Conservation (phyloP, 2,797 vertebrate species). For the Acipenser transmontanus region DNA sequence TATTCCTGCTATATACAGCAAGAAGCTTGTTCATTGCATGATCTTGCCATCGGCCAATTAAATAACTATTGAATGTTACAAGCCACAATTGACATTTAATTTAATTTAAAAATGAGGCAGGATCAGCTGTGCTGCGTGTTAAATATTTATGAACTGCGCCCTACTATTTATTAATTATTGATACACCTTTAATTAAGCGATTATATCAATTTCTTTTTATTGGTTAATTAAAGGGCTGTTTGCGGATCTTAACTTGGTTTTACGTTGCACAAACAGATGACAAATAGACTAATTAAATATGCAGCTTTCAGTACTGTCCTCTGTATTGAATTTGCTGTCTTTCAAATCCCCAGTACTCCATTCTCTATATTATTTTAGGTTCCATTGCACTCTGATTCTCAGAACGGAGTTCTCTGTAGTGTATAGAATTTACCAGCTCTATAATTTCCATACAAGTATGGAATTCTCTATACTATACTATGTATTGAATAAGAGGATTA, state of each 20-base stretch:
- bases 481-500: too few species aligned
- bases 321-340: not conserved
- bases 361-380: not conserved
- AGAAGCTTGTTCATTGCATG: conserved; percentile 10
- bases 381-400: too few species aligned
- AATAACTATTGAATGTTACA: conserved; percentile 4
- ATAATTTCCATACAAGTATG: not conserved
- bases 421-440: conserved; percentile 4
- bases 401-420: not conserved
- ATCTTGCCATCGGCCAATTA: not conserved
- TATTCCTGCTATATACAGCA: conserved; percentile 12
- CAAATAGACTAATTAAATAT: conserved; percentile 4
- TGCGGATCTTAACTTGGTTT: conserved; percentile 8
- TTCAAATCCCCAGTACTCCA: not conserved
- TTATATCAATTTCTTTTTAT: conserved; percentile 9
- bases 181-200: conserved; percentile 17
- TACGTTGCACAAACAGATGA: not conserved
- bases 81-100: not conserved
- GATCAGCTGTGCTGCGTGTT: not conserved
- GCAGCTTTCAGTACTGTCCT: not conserved
- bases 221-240: not conserved
- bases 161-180: conserved; percentile 17
- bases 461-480: too few species aligned
- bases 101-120: not conserved
- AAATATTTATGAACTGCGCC: conserved; percentile 15